Evolutionary conservation across 2,113 vertebrate species (phyloP), one percentile per base, ranked within the genome.

Genomic region (Cyanoliseus patagonus): DNA sequence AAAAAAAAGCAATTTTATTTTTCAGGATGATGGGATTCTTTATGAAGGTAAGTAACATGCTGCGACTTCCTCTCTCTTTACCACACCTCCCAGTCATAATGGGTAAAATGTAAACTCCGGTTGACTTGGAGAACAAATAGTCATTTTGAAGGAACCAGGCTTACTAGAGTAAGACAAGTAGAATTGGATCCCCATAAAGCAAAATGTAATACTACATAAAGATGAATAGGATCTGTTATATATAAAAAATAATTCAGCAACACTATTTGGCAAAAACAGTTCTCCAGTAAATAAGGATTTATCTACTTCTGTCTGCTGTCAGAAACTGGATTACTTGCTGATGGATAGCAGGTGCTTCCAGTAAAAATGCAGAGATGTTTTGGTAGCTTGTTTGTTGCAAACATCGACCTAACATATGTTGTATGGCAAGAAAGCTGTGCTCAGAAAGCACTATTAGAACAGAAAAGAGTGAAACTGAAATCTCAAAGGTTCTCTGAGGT

Each of bases 311-410:
- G 55, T 11, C 57, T 82, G 47, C 70, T 76, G 49, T 72, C 62
- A 93, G 49, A 64, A 90, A 69, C 20, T 16, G 90, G 73, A 86
- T 91, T 87, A 69, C 68, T 83, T 25, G 81, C 39, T 84, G 92
- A 92, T 30, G 49, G 72, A 74, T 53, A 49, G 86, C 88, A 92
- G 82, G 86, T 83, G 86, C 53, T 81, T 68, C 86, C 72, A 79
- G 91, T 51, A 41, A 69, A 86, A 90, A 49, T 4, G 51, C 46
- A 11, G 31, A 37, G 28, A 55, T 5, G 49, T 72, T 62, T 49
- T 46, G 27, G 84, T 24, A 49, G 70, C 59, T 88, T 28, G 77
- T 37, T 44, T 41, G 63, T 63, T 52, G 42, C 73, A 30, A 67
- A 75, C 28, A 13, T 61, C 5, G 12, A 41, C 39, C 44, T 17